These are phyloP conservation scores for Papilio dardanus DNA, from an alignment of 1,140 invertebrate genomes.

Conservation along the genomic window DNA sequence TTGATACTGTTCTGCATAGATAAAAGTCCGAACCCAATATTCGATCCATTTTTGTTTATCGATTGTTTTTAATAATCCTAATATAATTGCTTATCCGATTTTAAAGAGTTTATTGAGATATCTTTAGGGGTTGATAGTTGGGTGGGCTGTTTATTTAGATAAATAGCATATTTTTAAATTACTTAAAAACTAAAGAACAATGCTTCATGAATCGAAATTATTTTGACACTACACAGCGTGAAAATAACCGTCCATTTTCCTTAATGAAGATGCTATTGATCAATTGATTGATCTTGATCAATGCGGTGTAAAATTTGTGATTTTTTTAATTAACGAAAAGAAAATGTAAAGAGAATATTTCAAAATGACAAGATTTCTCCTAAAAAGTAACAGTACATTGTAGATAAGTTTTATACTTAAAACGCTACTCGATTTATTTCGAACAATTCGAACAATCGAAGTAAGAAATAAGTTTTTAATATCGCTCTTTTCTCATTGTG, in stretches of 20 bases:
- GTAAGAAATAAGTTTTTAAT: not conserved
- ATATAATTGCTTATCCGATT: too few relatives aligned
- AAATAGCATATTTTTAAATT: not conserved
- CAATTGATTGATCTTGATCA: too few relatives aligned
- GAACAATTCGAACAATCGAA: not conserved
- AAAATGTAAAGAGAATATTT: not conserved
- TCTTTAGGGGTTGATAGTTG: not conserved
- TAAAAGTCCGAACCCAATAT: not conserved
- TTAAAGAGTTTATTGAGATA: too few relatives aligned
- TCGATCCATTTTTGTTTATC: not conserved
- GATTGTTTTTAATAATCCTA: too few relatives aligned
- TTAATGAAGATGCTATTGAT: not conserved
- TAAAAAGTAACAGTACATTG: too few relatives aligned
- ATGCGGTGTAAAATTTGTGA: not conserved
- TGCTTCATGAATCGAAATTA: not conserved
- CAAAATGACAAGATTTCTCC: too few relatives aligned
- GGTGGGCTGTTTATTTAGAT: not conserved
- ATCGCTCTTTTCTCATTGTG: not conserved
- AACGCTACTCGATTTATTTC: too few relatives aligned
- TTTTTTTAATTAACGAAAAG: not conserved
- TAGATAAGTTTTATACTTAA: too few relatives aligned
- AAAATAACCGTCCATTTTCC: slow-evolving; percentile 18
- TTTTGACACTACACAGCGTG: not conserved
- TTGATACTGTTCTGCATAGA: slow-evolving; percentile 55
- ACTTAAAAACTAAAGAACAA: not conserved